Evolutionary conservation across 2,113 vertebrate species (phyloP), one percentile per base, ranked within the genome.

Genomic region (Gavia stellata): DNA sequence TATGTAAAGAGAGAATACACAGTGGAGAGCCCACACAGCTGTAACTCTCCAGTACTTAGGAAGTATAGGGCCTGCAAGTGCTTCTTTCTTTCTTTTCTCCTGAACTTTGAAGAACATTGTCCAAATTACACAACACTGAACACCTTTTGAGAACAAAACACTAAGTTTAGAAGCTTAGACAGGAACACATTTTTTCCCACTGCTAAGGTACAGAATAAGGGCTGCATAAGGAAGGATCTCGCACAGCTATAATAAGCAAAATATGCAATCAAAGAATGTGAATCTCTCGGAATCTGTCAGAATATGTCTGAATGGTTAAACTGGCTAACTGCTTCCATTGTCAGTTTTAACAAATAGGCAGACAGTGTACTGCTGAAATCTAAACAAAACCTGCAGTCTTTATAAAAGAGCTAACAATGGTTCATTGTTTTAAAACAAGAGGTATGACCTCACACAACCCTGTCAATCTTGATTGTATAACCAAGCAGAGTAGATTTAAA

Each of bases 311-410:
- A 97, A 52, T 47, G 50, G 29, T 78, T 92, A 91, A 91, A 88
- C 52, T 75, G 90, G 44, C 72, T 72, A 85, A 95, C 97, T 63
- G 62, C 36, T 95, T 74, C 94, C 86, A 96, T 96, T 97, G 97
- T 98, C 94, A 91, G 79, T 84, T 90, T 70, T 77, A 80, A 97
- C 88, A 93, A 97, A 97, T 14, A 93, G 77, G 86, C 87, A 96
- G 96, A 88, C 96, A 97, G 86, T 63, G 91, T 75, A 52, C 89
- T 96, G 94, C 95, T 97, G 88, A 96, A 97, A 96, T 94, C 94
- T 94, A 97, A 98, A 97, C 58, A 98, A 95, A 98, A 97, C 91
- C 97, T 93, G 79, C 55, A 90, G 81, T 88, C 94, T 96, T 87
- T 96, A 47, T 77, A 55, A 72, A 47, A 90, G 75, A 68, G 34